These are phyloP conservation scores for Boloria selene DNA, from an alignment of 2,888 invertebrate species.

Conservation along the genomic window DNA sequence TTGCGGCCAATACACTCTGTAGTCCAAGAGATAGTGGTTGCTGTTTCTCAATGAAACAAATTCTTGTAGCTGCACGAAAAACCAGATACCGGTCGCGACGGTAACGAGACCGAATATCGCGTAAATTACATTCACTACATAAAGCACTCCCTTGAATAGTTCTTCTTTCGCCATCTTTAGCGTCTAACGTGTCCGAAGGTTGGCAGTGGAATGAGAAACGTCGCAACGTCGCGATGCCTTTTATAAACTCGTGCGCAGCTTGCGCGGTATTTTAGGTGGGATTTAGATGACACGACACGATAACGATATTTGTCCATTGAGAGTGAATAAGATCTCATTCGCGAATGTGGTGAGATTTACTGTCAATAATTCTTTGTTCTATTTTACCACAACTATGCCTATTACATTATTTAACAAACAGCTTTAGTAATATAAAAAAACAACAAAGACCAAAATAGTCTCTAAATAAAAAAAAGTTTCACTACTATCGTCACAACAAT, in stretches of 20 bases:
- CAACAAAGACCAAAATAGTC: no score
- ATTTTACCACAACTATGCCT: no score
- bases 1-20: slow-evolving; percentile 76
- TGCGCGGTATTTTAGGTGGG: slow-evolving; percentile 49
- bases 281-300: slow-evolving; percentile 41
- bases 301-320: slow-evolving; percentile 30
- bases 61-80: slow-evolving; percentile 74
- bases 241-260: slow-evolving; percentile 64
- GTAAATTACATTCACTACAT: slow-evolving; percentile 71
- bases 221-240: slow-evolving; percentile 58
- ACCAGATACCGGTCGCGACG: slow-evolving; percentile 75
- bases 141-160: slow-evolving; percentile 67
- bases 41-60: slow-evolving; percentile 71
- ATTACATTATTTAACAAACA: no score
- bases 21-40: slow-evolving; percentile 75
- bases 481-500: not conserved
- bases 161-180: slow-evolving; percentile 71
- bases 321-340: slow-evolving; percentile 29
- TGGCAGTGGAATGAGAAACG: slow-evolving; percentile 69
- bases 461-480: not conserved
- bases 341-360: slow-evolving; percentile 20
- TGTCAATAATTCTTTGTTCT: slow-evolving; percentile 8
- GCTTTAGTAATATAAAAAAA: no score
- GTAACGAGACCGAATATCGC: slow-evolving; percentile 72
- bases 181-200: slow-evolving; percentile 58